Evolutionary conservation across 2,113 vertebrate species (phyloP), one percentile per base, ranked within the genome.

Genomic region (Morone chrysops): DNA sequence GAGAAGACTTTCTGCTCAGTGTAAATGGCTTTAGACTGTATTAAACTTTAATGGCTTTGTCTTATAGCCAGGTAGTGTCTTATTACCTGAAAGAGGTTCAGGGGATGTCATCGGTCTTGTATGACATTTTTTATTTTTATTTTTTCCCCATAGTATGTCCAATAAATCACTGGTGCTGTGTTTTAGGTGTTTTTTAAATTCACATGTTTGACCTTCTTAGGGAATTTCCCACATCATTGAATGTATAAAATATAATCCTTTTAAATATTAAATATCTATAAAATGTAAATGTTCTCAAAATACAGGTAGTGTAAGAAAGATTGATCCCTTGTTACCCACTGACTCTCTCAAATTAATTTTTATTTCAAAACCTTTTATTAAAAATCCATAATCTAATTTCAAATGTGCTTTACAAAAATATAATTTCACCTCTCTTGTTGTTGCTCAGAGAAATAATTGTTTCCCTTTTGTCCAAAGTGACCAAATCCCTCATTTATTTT

Each of bases 11-110:
- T 83, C 40, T 51, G 47, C n/a, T 8, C 54, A 31, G 65, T 48
- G 59, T 56, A 78, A 80, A 86, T 83, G 62, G 38, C 53, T 70
- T 48, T 8, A 38, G 75, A 66, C 43, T 77, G 8, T 65, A 78
- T 70, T 72, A 56, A 79, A 72, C 74, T 69, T 61, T 36, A 80
- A 66, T 83, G 66, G 62, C 18, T 82, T 71, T 53, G 38, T 80
- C 51, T 61, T 74, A 20, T 36, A 53, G 75, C 71, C 80, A 75
- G 74, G 45, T 70, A 4, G 47, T 47, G 40, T 67, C 80, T 60
- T 71, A 75, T 75, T 78, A 79, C 59, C 68, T 62, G 41, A 9
- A 57, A 57, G 43, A 51, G 17, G 57, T 18, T 43, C 43, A 47
- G 60, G 17, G 48, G 61, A 38, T 75, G 41, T 70, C 70, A 51